Evolutionary conservation across 2,888 invertebrate genomes (phyloP), one percentile per base, ranked within the genome.

Genomic region (Polylopha cassiicola): DNA sequence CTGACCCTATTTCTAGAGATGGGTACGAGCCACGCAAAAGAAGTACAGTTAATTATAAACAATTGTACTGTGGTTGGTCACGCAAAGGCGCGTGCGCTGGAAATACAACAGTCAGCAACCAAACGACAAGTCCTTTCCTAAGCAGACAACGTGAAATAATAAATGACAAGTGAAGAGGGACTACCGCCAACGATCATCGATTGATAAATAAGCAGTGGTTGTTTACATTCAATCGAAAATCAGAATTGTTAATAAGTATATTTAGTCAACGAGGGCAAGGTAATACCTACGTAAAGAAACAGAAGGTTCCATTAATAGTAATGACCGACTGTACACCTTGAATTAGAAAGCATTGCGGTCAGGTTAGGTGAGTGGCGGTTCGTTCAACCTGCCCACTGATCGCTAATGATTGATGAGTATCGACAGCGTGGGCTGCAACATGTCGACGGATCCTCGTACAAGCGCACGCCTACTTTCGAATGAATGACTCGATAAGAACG

Each of bases 31-130:
- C 78, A 79, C 87, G 87, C 76, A 71, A 84, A 82, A 72, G 79
- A 79, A 73, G 71, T 74, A 65, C 72, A 66, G 65, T 75, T 82
- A 74, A 84, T 84, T 80, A 73, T 69, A 59, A 68, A 75, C 80
- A 79, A 82, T 81, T 81, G 78, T 73, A 74, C 58, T 71, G 73
- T 65, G 66, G 68, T 65, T 57, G 67, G 67, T 75, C 78, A 87
- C 85, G 80, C 87, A 79, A 75, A 70, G 70, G 62, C 58, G 56
- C 55, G 67, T 65, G 67, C 64, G 65, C 55, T 62, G 56, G 58
- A 66, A 69, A 65, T 63, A 60, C 61, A 63, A 64, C 46, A 47
- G 46, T 61, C 63, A 58, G 61, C 54, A 44, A 48, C 39, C 50
- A 55, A 54, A 58, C 55, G 47, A 58, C 53, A 51, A 56, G 49